Base-by-base conservation (phyloP, 2,797 vertebrate species). In the Rhinoraja longicauda region DNA sequence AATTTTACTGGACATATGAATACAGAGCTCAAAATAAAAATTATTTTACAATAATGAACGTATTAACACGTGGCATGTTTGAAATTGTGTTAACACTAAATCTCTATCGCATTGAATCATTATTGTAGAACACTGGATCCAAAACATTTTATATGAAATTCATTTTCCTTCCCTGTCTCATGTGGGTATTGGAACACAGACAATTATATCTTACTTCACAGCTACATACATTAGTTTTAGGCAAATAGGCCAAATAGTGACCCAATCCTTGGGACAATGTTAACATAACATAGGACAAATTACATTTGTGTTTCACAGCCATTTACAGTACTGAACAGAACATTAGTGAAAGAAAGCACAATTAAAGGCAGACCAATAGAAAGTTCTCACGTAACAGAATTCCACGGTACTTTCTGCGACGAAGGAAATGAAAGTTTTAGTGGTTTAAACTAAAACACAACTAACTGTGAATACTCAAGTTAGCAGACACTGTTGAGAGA, bases 1-100 rank as follows among this genome's bases (percentile, higher is more conserved):
- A 92, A 92, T 92, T 92, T 92, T 92, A 92, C 70, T 75, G 15
- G 36, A 75, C 90, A 92, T 26, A 75, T 92, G 39, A 39, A 92
- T 53, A 73, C 24, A 19, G 24, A 75, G 39, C 75, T 73, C 67
- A 75, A 92, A 92, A 75, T n/a, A 92, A 92, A 73, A 92, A 67
- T 84, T 57, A 84, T 53, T 75, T 75, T 92, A 45, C 72, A 73
- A 32, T 91, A 92, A 92, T 75, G 67, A 75, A 73, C n/a, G 53
- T 70, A 92, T 92, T 92, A 75, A 92, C 39, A 92, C 92, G 90
- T 73, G 70, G 39, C 90, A 75, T 70, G 88, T 92, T 45, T 72
- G 24, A 90, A 72, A 92, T 62, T 29, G 90, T 29, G 29, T 92
- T 21, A 21, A 88, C 84, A 19, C 15, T 78, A 36, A 88, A 88